Evolutionary conservation across 2,113 vertebrate species (phyloP), one percentile per base, ranked within the genome.

Genomic region (Morone chrysops): DNA sequence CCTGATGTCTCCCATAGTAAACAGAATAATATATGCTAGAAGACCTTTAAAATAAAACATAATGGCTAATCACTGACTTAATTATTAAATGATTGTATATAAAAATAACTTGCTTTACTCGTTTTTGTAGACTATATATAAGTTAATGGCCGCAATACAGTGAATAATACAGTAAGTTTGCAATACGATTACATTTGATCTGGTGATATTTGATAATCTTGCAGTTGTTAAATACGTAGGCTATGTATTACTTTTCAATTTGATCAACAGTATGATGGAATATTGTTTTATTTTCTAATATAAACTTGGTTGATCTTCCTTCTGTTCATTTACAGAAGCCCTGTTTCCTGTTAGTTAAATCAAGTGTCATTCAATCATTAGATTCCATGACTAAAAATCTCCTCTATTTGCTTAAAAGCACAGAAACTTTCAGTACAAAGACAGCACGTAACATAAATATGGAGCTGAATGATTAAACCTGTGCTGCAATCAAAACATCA

Each of bases 401-500:
- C 18, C 38, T 41, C 20, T n/a, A 43, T 12, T 6, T 43, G 20
- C 12, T 65, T 1, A 12, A 22, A 65, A 60, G 57, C 31, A 18
- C 8, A 66, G 13, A 47, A 11, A 50, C 38, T 61, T 18, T 54
- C 25, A 25, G 63, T n/a, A 22, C 31, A 70, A 84, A 79, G 41
- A 22, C 16, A n/a, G 41, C 45, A 51, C 1, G 20, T 17, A 45
- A 18, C 3, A 20, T 45, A 18, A 57, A 54, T n/a, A 54, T 17
- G 22, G 40, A 62, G 59, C 8, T 59, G 45, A 65, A 80, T 47
- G 43, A 71, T 78, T 72, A 53, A 76, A 71, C 47, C 31, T 2
- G 31, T 18, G 4, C 16, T 63, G 20, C 61, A 57, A 71, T 84
- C 47, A 68, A 40, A 71, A 72, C 43, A 36, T 60, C 9, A 22